Base-by-base conservation (phyloP, 2,113 vertebrate genomes). In the Lota lota region DNA sequence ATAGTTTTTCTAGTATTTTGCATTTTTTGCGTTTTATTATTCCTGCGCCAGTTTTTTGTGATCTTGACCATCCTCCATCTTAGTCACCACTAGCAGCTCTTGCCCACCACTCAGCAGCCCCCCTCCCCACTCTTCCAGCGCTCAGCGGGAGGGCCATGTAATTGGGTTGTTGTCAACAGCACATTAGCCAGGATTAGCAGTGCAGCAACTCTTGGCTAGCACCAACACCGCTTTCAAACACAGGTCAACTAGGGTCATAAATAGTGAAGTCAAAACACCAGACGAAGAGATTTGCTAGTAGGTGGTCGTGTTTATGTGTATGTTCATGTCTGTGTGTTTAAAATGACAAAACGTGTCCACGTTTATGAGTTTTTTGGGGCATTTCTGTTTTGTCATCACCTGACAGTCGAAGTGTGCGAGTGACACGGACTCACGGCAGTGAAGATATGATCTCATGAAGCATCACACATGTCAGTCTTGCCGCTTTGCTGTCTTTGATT, bases 111-210 rank as follows among this genome's bases (percentile, higher is more conserved):
- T 67, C n/a, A 10, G 58, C 50, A 24, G 28, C 71, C 74, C 72
- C 73, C 66, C 65, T 61, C 47, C 64, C 56, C 28, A 58, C 54
- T 33, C 74, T 40, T 33, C 68, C 58, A 20, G 54, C 77, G 79
- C 86, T 76, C 88, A 76, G 85, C 79, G 69, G 86, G 91, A 84
- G 79, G 70, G 74, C 72, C 72, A 70, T 81, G 81, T 89, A 90
- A 92, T 90, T 93, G 87, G 86, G 81, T 62, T 88, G 89, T 88
- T 91, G 88, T 92, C 81, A 87, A 91, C 84, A 86, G 84, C 87
- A 88, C 83, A 90, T 93, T 91, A 91, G 81, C 80, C 78, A 59
- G 81, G 82, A 89, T 92, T 86, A 91, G 83, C 80, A 76, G 83
- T 33, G 67, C 68, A 78, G 83, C 36, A 72, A 82, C 86, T 89